A percentile compares a stretch with the other conserved stretches of the same genome.
Evolutionary conservation across 2,797 vertebrate species (phyloP).

Genomic region (Megalops cyprinoides): DNA sequence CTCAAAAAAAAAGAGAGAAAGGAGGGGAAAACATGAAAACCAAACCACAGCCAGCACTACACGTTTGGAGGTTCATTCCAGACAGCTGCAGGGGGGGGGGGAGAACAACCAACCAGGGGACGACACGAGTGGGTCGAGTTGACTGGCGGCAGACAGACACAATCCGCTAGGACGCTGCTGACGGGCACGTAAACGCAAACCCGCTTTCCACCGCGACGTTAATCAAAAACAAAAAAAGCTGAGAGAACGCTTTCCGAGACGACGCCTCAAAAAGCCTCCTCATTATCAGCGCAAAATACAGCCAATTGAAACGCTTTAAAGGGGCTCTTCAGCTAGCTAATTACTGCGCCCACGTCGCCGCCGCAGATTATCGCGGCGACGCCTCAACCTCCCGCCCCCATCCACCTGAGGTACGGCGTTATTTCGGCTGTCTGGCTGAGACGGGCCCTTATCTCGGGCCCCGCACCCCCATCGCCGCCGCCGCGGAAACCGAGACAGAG

Average conservation of each 20-base stretch:
- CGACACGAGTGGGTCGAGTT: constrained; percentile 17
- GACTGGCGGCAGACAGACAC: too few relatives aligned
- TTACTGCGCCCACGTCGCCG: constrained; percentile 28
- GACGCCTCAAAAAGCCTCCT: too few relatives aligned
- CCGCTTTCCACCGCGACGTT: constrained; percentile 21
- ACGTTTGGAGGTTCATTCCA: constrained; percentile 37
- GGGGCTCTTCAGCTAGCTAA: constrained; percentile 32
- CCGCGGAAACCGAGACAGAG: constrained; percentile 12
- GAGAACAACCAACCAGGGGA: constrained; percentile 4
- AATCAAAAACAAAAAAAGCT: neutral
- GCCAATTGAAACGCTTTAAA: constrained; percentile 8
- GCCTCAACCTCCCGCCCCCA: constrained; percentile 20
- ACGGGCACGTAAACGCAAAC: too few relatives aligned
- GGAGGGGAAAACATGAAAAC: too few relatives aligned
- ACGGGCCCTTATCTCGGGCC: constrained; percentile 38
- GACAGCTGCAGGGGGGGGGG: constrained; percentile 24
- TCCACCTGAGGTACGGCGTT: constrained; percentile 40
- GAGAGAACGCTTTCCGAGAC: too few relatives aligned
- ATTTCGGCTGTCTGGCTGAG: constrained; percentile 42
- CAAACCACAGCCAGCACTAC: constrained; percentile 17
- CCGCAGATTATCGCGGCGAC: constrained; percentile 37
- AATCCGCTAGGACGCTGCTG: too few relatives aligned
- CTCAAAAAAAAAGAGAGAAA: constrained; percentile 5
- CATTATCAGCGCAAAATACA: constrained; percentile 12
- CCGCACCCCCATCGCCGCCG: neutral